A percentile compares a stretch with the other conserved stretches of the same genome.
Conservation (phyloP, 2,113 vertebrate species). For the Protobothrops mucrosquamatus region DNA sequence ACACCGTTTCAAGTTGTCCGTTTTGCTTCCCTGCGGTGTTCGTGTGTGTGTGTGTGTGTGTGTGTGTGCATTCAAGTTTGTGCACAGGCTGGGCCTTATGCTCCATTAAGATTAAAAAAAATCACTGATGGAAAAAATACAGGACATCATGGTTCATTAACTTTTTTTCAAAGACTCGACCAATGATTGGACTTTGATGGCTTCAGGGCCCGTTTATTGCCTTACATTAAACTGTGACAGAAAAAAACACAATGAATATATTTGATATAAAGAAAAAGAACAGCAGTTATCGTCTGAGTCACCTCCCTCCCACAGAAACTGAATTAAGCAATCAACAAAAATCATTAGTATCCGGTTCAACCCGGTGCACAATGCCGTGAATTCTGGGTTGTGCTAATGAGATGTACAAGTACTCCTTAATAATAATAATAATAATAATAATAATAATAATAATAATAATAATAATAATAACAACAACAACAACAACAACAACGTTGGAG, state of each 20-base stretch:
- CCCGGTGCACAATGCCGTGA: background rate
- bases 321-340: background rate
- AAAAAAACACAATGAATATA: background rate
- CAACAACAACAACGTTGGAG: too few relatives aligned
- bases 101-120: too few relatives aligned
- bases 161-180: background rate
- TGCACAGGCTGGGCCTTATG: conserved; percentile 23
- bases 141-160: background rate
- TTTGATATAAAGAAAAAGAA: background rate
- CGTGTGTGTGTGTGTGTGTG: background rate
- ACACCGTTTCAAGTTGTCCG: conserved; percentile 27
- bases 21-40: background rate
- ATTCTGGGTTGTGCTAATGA: background rate
- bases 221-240: background rate
- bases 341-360: background rate
- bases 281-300: background rate
- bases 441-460: too few relatives aligned
- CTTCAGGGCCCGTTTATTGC: background rate
- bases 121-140: background rate
- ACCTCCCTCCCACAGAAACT: background rate
- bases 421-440: too few relatives aligned
- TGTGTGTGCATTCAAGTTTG: too few relatives aligned
- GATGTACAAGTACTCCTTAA: too few relatives aligned
- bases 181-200: background rate
- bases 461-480: too few relatives aligned